Base-by-base conservation (phyloP, 1,140 invertebrate genomes). In the Drosophila aff. region DNA sequence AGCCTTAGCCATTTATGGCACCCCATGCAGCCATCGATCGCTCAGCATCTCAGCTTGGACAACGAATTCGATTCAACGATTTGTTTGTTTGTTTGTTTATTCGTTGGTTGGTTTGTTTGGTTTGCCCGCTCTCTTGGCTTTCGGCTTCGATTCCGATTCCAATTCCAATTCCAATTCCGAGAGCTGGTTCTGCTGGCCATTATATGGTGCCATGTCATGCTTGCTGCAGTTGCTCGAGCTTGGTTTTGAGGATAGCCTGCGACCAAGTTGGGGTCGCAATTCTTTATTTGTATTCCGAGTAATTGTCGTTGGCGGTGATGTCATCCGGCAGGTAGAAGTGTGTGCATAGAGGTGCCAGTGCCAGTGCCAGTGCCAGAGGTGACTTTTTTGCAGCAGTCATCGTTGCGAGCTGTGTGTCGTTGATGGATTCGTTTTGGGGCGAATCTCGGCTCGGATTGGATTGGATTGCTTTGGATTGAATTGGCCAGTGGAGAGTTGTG, bases 271-370 rank as follows among this genome's bases (percentile, higher is more conserved):
- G 71, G 81, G 74, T 74, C 82, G 75, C 82, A 85, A 71, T 72
- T 85, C 82, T 85, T 85, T 85, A 68, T 85, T 85, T 78, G 67
- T 82, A 65, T 82, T 78, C 59, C 77, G 77, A 78, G 78, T 87
- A 87, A 90, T 89, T 87, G 78, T 84, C 76, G 73, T 38, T 55
- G 58, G 16, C 36, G 75, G 18, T 74, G 80, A 78, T 87, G 84
- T 90, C 87, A 87, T 89, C 78, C 81, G 67, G 53, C 69, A 73
- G 69, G 55, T 73, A 73, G 68, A 73, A 60, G 44, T 46, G 62
- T 73, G 52, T 64, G 62, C 31, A 47, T 73, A 73, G 53, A 40
- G 78, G 79, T 69, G 73, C 50, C 55, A 60, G 61, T 36, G 50
- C 50, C 21, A 21, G 21, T 21, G 21, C 50, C 31, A 60, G 61